phyloP scores from a whole-genome alignment of 2,888 invertebrate species.

The Polyploca ridens region DNA sequence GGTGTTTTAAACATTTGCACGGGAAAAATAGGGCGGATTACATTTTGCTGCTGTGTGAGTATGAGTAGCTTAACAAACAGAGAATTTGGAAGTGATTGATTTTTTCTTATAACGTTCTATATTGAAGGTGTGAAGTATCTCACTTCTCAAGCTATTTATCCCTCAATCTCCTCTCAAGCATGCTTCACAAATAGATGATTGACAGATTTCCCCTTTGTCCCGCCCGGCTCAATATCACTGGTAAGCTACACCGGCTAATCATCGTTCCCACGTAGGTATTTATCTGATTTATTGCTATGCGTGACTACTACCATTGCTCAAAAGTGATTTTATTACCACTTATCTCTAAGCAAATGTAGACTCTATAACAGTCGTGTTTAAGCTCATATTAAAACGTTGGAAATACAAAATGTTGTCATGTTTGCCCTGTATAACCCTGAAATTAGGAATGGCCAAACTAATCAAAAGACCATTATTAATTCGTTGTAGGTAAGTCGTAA shows the following conservation, averaged over 20 bases:
- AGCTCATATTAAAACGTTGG: constrained; percentile 47
- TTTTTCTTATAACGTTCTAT: too few species aligned
- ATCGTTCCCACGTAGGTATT: constrained; percentile 60
- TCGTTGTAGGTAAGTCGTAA: constrained; percentile 45
- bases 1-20: neutral
- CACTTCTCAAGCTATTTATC: neutral
- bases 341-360: constrained; percentile 51
- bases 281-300: constrained; percentile 74
- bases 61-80: neutral
- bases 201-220: neutral
- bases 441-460: constrained; percentile 72
- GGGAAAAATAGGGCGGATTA: neutral
- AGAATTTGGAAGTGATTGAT: too few species aligned
- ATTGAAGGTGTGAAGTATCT: neutral
- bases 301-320: constrained; percentile 72
- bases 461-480: constrained; percentile 72
- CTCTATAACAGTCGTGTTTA: constrained; percentile 48
- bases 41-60: neutral
- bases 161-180: neutral
- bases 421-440: constrained; percentile 69
- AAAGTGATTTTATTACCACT: constrained; percentile 73
- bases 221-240: neutral
- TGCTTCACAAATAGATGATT: neutral
- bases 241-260: constrained; percentile 45
- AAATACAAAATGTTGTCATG: constrained; percentile 65